phyloP scores from a whole-genome alignment of 2,888 invertebrate genomes.

The Troides oblongomaculatus region DNA sequence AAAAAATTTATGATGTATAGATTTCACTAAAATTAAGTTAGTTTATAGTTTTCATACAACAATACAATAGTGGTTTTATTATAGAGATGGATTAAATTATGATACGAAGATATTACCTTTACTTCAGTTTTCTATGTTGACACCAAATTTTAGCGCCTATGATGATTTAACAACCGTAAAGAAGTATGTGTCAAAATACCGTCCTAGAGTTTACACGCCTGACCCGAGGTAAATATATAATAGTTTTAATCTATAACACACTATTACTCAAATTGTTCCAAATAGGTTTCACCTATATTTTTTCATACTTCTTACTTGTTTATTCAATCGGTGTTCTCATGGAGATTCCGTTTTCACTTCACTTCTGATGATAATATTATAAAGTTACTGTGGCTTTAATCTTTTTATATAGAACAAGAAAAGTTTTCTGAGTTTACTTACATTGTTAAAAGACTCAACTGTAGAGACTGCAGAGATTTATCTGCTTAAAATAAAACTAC shows the following conservation, averaged over 20 bases:
- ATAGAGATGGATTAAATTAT: constrained; percentile 44
- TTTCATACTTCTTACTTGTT: too few relatives aligned
- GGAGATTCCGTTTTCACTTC: too few relatives aligned
- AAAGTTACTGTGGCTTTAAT: too few relatives aligned
- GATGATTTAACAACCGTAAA: constrained; percentile 7
- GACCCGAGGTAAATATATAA: constrained; percentile 45
- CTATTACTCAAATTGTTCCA: neutral
- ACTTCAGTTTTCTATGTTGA: constrained; percentile 52
- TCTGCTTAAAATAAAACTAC: neutral
- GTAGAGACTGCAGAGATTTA: too few relatives aligned
- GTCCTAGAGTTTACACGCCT: constrained; percentile 33
- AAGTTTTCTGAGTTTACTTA: too few relatives aligned
- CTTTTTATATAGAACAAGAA: too few relatives aligned
- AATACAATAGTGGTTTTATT: neutral
- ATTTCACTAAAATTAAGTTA: too few relatives aligned
- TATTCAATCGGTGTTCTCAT: too few relatives aligned
- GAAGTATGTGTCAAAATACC: constrained; percentile 5
- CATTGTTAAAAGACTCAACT: neutral
- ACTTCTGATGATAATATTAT: too few relatives aligned
- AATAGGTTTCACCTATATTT: too few relatives aligned
- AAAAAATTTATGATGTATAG: too few relatives aligned
- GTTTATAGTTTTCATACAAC: too few relatives aligned
- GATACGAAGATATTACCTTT: constrained; percentile 55
- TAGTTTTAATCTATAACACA: neutral
- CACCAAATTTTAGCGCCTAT: constrained; percentile 6